phyloP scores from a whole-genome alignment of 1,140 invertebrate genomes.

The Bombyx mandarina region DNA sequence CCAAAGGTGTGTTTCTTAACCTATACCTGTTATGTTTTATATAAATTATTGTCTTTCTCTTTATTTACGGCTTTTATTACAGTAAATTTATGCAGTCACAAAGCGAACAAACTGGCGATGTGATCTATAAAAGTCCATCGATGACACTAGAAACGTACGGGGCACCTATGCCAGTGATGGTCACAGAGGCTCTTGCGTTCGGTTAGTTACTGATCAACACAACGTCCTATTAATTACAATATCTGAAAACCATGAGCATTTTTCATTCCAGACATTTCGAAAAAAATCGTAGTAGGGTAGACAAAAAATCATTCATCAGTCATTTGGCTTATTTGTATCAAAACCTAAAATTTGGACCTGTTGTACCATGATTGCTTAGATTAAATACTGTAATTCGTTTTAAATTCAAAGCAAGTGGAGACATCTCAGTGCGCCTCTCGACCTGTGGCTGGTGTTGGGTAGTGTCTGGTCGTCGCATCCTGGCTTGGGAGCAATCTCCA shows the following conservation, averaged over 20 bases:
- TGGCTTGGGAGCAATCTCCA: slow-evolving; percentile 85
- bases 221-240: too few species aligned
- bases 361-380: background rate
- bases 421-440: slow-evolving; percentile 69
- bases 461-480: slow-evolving; percentile 85
- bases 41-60: slow-evolving; percentile 5
- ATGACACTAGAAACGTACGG: slow-evolving; percentile 84
- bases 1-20: slow-evolving; percentile 44
- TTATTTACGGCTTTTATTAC: slow-evolving; percentile 13
- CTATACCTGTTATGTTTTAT: slow-evolving; percentile 16
- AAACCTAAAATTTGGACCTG: background rate
- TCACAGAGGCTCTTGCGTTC: slow-evolving; percentile 90
- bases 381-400: background rate
- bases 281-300: too few species aligned
- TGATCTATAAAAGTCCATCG: slow-evolving; percentile 77
- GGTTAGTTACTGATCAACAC: slow-evolving; percentile 68
- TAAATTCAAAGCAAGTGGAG: slow-evolving; percentile 64
- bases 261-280: too few species aligned
- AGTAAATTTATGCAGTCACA: slow-evolving; percentile 39
- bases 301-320: background rate
- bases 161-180: slow-evolving; percentile 83
- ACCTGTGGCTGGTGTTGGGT: slow-evolving; percentile 79
- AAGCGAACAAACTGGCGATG: slow-evolving; percentile 69
- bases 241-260: too few species aligned
- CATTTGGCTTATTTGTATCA: background rate